Evolutionary conservation across 2,888 invertebrate species (phyloP), one percentile per base, ranked within the genome.

Genomic region (Magallana nippona): DNA sequence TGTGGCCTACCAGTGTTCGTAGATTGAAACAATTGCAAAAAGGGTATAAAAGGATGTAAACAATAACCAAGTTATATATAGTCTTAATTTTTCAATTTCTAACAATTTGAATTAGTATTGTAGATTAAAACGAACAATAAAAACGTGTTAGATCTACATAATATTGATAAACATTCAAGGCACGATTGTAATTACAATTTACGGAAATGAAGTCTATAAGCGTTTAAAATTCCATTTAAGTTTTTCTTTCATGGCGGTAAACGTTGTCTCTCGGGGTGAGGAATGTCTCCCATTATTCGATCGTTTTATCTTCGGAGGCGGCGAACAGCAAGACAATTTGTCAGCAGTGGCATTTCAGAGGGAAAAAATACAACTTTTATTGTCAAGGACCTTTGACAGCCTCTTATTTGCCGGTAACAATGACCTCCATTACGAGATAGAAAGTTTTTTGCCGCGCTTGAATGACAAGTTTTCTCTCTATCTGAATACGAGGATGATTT

Each of bases 311-410:
- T 32, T 32, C 71, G 71, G 71, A 32, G 71, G 71, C 32, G 71
- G 71, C 71, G 27, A 71, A 71, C 71, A 71, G 71, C 71, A 32
- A 71, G 32, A 71, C 71, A 71, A 71, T 71, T 71, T 71, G 71
- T 71, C 71, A 71, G 71, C 71, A 27, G 27, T 71, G 71, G 32
- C 71, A 71, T 71, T 71, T 27, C 32, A 15, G 71, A 27, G 32
- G 71, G 19, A 71, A 71, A 27, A 71, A 71, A 71, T 22, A 71
- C 71, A 71, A 71, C 13, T 71, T 71, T 27, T 71, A 71, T 63
- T 71, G 71, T 71, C 71, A 71, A 71, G 32, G 11, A 32, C 71
- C 71, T 71, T 27, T 71, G 71, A 22, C 71, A 71, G 71, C 22
- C 71, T 27, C 71, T 71, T 22, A 71, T 71, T 71, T 71, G 32